phyloP scores from a whole-genome alignment of 2,113 vertebrate genomes.

The Hydrolagus affinis region DNA sequence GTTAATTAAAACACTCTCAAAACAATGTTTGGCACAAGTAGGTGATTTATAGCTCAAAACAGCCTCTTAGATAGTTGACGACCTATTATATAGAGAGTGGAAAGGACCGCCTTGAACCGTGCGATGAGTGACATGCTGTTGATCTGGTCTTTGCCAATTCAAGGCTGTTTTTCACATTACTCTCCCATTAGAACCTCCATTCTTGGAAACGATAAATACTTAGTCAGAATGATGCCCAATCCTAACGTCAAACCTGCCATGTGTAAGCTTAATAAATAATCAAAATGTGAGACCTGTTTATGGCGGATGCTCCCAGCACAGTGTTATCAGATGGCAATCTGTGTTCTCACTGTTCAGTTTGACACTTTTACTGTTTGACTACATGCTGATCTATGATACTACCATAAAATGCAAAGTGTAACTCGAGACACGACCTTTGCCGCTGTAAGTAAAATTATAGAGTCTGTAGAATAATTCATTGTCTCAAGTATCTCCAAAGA shows the following conservation, averaged over 20 bases:
- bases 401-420: background rate
- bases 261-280: background rate
- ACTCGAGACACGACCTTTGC: background rate
- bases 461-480: constrained; percentile 18
- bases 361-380: background rate
- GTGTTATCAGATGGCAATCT: constrained; percentile 10
- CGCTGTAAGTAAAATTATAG: background rate
- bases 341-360: constrained; percentile 12
- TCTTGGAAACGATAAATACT: background rate
- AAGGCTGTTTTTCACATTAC: background rate
- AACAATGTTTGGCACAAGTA: background rate
- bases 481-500: constrained; percentile 11
- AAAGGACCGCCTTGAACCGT: background rate
- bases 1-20: constrained; percentile 5
- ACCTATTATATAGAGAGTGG: background rate
- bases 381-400: constrained; percentile 14
- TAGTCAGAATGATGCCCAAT: background rate
- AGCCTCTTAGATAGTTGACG: background rate
- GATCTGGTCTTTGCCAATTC: constrained; percentile 13
- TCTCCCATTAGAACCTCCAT: background rate
- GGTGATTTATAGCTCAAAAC: background rate
- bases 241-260: constrained; percentile 3
- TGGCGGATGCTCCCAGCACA: background rate
- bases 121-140: background rate
- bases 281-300: background rate